Evolutionary conservation across 2,797 vertebrate species (phyloP), one percentile per base, ranked within the genome.

Genomic region (Spatula versicolor): DNA sequence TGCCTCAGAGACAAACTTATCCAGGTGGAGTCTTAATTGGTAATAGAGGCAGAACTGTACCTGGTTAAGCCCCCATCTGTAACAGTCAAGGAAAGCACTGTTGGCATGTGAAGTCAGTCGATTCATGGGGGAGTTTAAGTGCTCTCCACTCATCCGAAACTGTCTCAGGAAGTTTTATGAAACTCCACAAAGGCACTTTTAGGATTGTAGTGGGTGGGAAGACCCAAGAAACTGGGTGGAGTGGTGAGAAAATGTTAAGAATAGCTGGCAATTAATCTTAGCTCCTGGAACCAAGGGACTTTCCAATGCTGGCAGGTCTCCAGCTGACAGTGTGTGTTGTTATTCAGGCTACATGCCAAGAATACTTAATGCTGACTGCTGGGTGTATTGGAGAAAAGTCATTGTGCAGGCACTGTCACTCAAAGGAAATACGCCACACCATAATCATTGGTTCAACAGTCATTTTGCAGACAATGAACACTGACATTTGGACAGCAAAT

Each of bases 271-370:
- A 86, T 83, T 90, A 95, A 86, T 92, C 88, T 93, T 93, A 69
- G 77, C 97, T 97, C 96, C 97, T 97, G 97, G 97, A 97, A 97
- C 81, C 95, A 91, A 95, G 96, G 96, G 96, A 97, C 96, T 97
- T 97, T 97, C 96, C 95, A 96, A 75, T 50, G 75, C 95, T 96
- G 97, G 97, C 96, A 97, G 96, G 96, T 97, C 96, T 97, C 43
- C 43, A 45, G 43, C 43, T 45, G 43, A 45, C 43, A 20, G n/a
- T 91, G 87, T 96, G 96, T 94, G 94, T 92, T 97, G 96, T 96
- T 97, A 90, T 95, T 20, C 23, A 88, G 95, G 86, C 73, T 95
- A 62, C 90, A 5, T 82, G 97, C 97, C 97, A 97, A 94, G 88
- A 96, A 96, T 96, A 95, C 81, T 97, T 79, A 72, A 88, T 71